Evolutionary conservation across 2,113 vertebrate species (phyloP).

Genomic region (Synchiropus splendidus): DNA sequence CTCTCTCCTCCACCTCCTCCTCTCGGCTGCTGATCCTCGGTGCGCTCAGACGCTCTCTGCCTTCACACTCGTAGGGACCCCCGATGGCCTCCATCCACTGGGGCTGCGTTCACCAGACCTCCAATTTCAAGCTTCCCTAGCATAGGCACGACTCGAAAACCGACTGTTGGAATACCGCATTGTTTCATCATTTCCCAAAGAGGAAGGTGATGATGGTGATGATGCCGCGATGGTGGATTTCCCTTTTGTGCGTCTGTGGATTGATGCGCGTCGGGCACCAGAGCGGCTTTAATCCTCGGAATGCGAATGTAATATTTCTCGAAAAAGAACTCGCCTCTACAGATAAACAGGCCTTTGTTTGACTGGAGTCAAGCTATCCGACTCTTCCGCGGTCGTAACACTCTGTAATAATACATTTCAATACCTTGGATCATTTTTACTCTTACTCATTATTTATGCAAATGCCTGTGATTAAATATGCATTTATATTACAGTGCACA

Average conservation of each 20-base stretch:
- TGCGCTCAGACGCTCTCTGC: conserved; percentile 51
- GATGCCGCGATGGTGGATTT: conserved; percentile 64
- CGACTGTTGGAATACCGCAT: conserved; percentile 49
- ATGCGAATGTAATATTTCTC: conserved; percentile 57
- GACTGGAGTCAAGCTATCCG: no score
- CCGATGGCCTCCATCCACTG: conserved; percentile 67
- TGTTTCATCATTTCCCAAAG: conserved; percentile 30
- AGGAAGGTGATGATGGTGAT: conserved; percentile 53
- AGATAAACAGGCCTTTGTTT: conserved; percentile 5
- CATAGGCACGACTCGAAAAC: conserved; percentile 35
- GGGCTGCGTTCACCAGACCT: conserved; percentile 60
- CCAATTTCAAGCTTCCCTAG: conserved; percentile 51
- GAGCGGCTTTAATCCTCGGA: conserved; percentile 30
- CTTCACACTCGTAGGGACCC: conserved; percentile 61
- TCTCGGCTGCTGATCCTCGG: conserved; percentile 33
- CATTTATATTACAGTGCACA: no score
- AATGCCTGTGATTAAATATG: no score
- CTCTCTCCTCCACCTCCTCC: conserved; percentile 17
- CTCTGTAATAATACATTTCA: no score
- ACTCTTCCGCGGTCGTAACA: no score
- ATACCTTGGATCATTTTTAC: no score
- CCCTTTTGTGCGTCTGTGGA: conserved; percentile 66
- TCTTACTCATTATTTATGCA: no score
- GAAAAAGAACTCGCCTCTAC: background rate
- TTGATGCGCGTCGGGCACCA: conserved; percentile 61